A percentile compares a stretch with the other conserved stretches of the same genome.
Evolutionary conservation across 2,113 vertebrate species (phyloP).

Genomic region (Poecilia latipinna): DNA sequence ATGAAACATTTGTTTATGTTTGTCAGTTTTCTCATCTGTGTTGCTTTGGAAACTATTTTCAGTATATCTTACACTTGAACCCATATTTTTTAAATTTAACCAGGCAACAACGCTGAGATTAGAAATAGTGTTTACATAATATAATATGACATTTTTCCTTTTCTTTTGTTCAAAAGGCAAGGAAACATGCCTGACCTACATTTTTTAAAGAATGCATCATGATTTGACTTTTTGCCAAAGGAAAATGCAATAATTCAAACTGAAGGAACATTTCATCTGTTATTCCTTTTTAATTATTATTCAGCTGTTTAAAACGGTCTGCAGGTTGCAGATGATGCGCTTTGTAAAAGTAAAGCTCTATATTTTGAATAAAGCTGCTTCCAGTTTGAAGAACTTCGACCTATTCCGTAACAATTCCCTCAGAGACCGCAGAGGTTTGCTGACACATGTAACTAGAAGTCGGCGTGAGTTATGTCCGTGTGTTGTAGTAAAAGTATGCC

Average conservation of each 20-base stretch:
- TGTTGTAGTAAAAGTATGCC: conserved; percentile 43
- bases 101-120: not conserved
- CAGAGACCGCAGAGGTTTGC: conserved; percentile 6
- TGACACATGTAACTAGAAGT: conserved; percentile 7
- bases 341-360: not conserved
- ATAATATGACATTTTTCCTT: not conserved
- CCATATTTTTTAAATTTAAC: too few relatives aligned
- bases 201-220: not conserved
- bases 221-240: not conserved
- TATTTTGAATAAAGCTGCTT: too few relatives aligned
- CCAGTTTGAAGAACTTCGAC: not conserved
- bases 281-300: not conserved
- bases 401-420: conserved; percentile 1
- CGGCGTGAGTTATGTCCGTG: conserved; percentile 2
- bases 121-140: not conserved
- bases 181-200: not conserved
- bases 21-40: not conserved
- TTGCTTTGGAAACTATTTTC: not conserved
- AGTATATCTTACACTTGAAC: not conserved
- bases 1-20: not conserved
- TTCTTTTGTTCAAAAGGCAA: not conserved
- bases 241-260: not conserved
- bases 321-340: not conserved
- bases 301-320: not conserved
- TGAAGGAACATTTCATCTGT: not conserved